Evolutionary conservation across 1,140 invertebrate genomes (phyloP), one percentile per base, ranked within the genome.

Genomic region (Platyura marginata): DNA sequence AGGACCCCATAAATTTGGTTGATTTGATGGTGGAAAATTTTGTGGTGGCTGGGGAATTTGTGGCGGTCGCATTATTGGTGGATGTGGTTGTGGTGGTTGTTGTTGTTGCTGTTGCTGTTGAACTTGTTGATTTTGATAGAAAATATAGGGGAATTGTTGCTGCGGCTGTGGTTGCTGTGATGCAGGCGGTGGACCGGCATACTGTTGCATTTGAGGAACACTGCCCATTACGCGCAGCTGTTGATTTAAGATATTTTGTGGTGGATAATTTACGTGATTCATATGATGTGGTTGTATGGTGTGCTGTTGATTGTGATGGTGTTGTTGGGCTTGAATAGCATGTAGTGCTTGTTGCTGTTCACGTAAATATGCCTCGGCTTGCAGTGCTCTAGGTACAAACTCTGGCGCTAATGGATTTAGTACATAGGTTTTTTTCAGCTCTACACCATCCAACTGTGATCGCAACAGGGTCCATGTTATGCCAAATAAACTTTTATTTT

Each of bases 381-480:
- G 64, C 15, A 65, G 50, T n/a, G 66, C 57, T 32, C 74, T 56
- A 0, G 83, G 82, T 9, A 85, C 67, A 60, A 88, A 88, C 51
- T 85, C 82, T 1, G 79, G 76, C 0, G 85, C 87, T 29, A 87
- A 56, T 0, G 87, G 86, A 63, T 91, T 90, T 0, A 91, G 59
- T 1, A 76, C 74, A 49, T 79, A 82, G 2, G 72, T 74, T 34
- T 80, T 77, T 42, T 80, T 76, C 43, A 84, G 62, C 52, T 86
- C 78, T 5, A 81, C 72, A 18, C 73, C 72, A 45, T 82, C 78
- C 21, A 88, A 57, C 47, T 83, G 75, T 18, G 70, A 67, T 36
- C 74, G 64, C 3, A 89, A 54, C 20, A 74, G 68, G 1, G 66
- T 64, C 71, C 75, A 79, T 1, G 78, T 78, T 20, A 84, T 77